phyloP scores from a whole-genome alignment of 2,888 invertebrate species.

The Apodemia zela region DNA sequence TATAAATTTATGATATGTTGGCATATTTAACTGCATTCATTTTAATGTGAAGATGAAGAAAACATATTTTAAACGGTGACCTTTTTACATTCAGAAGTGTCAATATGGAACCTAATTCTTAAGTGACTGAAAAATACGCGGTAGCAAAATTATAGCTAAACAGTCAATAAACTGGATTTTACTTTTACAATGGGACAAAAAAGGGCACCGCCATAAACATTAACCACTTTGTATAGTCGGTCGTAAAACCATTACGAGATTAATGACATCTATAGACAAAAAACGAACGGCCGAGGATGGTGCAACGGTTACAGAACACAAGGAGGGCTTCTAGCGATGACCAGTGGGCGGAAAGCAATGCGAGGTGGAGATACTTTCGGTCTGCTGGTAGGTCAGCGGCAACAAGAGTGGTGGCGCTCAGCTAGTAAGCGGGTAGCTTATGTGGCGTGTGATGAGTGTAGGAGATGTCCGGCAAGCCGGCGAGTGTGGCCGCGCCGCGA shows the following conservation, averaged over 20 bases:
- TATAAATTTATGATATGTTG: slow-evolving; percentile 33
- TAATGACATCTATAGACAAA: slow-evolving; percentile 56
- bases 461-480: slow-evolving; percentile 90
- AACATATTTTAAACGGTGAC: slow-evolving; percentile 62
- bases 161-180: slow-evolving; percentile 57
- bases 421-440: slow-evolving; percentile 67
- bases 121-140: slow-evolving; percentile 43
- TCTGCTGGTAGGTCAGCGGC: slow-evolving; percentile 30
- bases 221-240: slow-evolving; percentile 46
- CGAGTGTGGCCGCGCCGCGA: slow-evolving; percentile 82
- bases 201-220: slow-evolving; percentile 76
- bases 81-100: slow-evolving; percentile 59
- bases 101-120: slow-evolving; percentile 52
- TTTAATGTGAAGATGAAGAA: slow-evolving; percentile 45
- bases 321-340: slow-evolving; percentile 65
- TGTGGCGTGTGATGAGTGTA: slow-evolving; percentile 85
- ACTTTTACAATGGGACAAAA: slow-evolving; percentile 64
- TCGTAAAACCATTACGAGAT: slow-evolving; percentile 63
- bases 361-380: slow-evolving; percentile 48
- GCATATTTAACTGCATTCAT: slow-evolving; percentile 39
- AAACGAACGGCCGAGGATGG: slow-evolving; percentile 61
- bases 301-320: slow-evolving; percentile 49
- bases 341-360: slow-evolving; percentile 61
- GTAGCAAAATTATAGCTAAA: slow-evolving; percentile 50
- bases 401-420: slow-evolving; percentile 43